These are phyloP conservation scores for Percina caprodes DNA, from an alignment of 2,113 vertebrate species.

Conservation along the genomic window DNA sequence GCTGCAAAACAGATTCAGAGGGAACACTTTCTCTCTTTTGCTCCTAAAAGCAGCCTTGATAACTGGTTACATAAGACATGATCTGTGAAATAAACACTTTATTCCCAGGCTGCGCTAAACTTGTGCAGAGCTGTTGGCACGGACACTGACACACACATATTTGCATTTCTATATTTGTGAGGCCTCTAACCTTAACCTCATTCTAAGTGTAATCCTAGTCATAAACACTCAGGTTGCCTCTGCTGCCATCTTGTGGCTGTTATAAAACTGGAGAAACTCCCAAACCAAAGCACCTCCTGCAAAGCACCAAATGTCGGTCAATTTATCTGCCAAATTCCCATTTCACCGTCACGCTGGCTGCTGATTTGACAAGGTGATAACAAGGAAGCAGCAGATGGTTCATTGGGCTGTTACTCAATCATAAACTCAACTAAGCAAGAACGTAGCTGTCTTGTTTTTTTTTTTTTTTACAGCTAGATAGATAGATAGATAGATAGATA, in stretches of 20 bases:
- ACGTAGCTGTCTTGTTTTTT: too few species aligned
- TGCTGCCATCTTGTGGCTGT: constrained; percentile 32
- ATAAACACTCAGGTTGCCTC: background rate
- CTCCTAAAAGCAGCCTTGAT: constrained; percentile 58
- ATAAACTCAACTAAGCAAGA: too few species aligned
- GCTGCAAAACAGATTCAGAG: constrained; percentile 50
- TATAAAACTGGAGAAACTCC: background rate
- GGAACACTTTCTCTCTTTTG: constrained; percentile 7
- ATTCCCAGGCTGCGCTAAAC: background rate
- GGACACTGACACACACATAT: background rate
- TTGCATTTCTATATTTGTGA: background rate
- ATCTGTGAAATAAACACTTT: constrained; percentile 40
- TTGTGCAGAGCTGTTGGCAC: background rate
- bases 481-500: too few species aligned
- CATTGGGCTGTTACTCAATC: background rate
- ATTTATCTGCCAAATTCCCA: too few species aligned
- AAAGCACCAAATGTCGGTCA: background rate
- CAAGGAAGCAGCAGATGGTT: background rate
- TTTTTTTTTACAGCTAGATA: too few species aligned
- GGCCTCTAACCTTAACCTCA: background rate
- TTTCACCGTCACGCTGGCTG: background rate
- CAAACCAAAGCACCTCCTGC: background rate
- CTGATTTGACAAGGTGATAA: background rate
- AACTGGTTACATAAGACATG: constrained; percentile 65
- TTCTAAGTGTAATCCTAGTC: background rate